Conservation (phyloP, 2,888 invertebrate species). For the Drosophila prolongata region DNA sequence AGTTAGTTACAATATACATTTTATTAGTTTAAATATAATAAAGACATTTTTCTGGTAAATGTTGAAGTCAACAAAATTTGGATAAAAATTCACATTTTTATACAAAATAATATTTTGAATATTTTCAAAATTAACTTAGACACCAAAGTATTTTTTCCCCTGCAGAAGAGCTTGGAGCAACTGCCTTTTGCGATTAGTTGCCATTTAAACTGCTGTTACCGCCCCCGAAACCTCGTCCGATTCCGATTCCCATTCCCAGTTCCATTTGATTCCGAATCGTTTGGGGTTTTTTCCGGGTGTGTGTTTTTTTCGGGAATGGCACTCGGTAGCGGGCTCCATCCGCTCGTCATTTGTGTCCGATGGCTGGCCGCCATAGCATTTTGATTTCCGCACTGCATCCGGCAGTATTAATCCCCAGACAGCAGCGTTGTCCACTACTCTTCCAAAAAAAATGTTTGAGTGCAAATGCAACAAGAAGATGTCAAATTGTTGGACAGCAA, state of each 20-base stretch:
- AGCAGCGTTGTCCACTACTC: constrained; percentile 24
- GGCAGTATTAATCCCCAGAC: constrained; percentile 70
- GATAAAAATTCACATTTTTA: not conserved
- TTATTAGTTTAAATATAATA: no score
- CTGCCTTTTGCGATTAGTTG: constrained; percentile 73
- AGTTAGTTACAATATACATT: no score
- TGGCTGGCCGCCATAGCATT: constrained; percentile 62
- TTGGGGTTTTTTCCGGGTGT: constrained; percentile 14
- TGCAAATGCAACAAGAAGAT: constrained; percentile 37
- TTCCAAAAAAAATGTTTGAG: constrained; percentile 16
- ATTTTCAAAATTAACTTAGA: not conserved
- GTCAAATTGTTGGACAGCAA: not conserved
- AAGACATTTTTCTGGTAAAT: no score
- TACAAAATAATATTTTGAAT: no score
- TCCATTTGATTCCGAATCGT: constrained; percentile 33
- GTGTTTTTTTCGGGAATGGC: constrained; percentile 5
- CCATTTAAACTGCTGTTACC: constrained; percentile 76
- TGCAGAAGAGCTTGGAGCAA: constrained; percentile 4
- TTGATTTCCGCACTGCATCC: constrained; percentile 76
- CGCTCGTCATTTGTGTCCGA: constrained; percentile 53
- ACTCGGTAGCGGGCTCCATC: constrained; percentile 23
- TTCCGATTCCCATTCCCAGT: constrained; percentile 20
- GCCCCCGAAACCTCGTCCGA: constrained; percentile 24
- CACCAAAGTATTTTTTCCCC: not conserved
- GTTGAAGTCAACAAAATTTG: not conserved